Conservation (phyloP, 2,888 invertebrate genomes). For the Schrankia costaestrigalis region DNA sequence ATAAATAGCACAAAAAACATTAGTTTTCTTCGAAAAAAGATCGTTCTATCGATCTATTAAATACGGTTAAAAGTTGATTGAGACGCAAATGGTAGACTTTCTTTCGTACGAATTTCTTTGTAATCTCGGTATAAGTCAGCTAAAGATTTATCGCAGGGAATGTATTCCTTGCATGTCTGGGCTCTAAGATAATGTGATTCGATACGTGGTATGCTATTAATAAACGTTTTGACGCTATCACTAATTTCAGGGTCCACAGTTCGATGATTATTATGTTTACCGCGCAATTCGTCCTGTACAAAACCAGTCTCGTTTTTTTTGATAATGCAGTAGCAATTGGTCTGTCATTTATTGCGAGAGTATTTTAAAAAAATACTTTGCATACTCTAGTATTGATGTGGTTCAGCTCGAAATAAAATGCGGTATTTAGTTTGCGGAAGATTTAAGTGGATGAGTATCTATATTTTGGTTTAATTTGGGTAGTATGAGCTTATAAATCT, state of each 20-base stretch:
- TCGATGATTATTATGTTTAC: conserved; percentile 5
- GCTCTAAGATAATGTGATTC: conserved; percentile 8
- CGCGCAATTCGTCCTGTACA: conserved; percentile 6
- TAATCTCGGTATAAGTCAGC: no score
- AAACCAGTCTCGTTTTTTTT: conserved; percentile 6
- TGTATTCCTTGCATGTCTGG: conserved; percentile 7
- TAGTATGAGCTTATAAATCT: no score
- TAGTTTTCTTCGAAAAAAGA: no score
- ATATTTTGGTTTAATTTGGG: conserved; percentile 7
- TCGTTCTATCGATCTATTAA: no score
- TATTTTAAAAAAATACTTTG: conserved; percentile 13
- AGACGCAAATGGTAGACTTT: no score
- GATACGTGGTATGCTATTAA: conserved; percentile 6
- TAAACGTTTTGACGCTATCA: conserved; percentile 3
- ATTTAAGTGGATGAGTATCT: conserved; percentile 9
- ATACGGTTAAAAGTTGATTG: no score
- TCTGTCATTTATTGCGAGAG: conserved; percentile 10
- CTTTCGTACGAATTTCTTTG: no score
- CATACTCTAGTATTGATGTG: conserved; percentile 6
- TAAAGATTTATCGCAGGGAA: no score
- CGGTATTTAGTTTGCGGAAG: conserved; percentile 10
- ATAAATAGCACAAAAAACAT: no score
- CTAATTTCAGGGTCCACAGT: conserved; percentile 3
- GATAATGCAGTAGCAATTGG: conserved; percentile 5
- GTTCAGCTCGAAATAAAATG: conserved; percentile 13